Percentiles rank a stretch among this genome's conserved stretches.
phyloP scores from a whole-genome alignment of 2,113 vertebrate species.

The Brevimyrus niger region DNA sequence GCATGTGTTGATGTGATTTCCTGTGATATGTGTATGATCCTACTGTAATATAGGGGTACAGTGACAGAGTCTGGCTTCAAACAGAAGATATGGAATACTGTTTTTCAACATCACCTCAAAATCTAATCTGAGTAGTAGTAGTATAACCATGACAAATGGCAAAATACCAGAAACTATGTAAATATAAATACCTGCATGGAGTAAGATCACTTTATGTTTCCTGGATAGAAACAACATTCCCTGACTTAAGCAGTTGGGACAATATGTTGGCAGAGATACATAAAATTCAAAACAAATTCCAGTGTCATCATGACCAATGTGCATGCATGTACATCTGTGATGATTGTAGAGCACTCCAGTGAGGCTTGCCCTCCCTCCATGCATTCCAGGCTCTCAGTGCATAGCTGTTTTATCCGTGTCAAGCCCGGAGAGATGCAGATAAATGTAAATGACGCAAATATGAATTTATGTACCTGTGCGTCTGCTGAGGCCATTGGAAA shows the following conservation, averaged over 20 bases:
- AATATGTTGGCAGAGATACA: slow-evolving; percentile 4
- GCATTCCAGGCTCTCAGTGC: background rate
- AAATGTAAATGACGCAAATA: background rate
- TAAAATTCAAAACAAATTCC: background rate
- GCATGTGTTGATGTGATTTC: background rate
- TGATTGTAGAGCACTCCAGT: background rate
- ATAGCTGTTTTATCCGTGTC: background rate
- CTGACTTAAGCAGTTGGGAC: background rate
- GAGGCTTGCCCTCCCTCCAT: background rate
- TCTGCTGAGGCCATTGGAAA: background rate
- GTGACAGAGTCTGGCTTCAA: background rate
- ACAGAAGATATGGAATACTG: background rate
- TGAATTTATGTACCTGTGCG: background rate
- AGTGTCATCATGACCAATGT: background rate
- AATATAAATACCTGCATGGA: slow-evolving; percentile 10
- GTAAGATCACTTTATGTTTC: background rate
- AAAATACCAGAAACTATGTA: background rate
- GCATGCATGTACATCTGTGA: slow-evolving; percentile 4
- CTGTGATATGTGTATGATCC: background rate
- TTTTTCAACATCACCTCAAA: background rate
- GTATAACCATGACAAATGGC: background rate
- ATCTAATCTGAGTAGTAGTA: background rate
- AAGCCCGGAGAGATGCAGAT: background rate
- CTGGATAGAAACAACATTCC: background rate
- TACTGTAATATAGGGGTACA: background rate